Conservation (phyloP, 1,140 invertebrate genomes). For the Drosophila novamexicana region DNA sequence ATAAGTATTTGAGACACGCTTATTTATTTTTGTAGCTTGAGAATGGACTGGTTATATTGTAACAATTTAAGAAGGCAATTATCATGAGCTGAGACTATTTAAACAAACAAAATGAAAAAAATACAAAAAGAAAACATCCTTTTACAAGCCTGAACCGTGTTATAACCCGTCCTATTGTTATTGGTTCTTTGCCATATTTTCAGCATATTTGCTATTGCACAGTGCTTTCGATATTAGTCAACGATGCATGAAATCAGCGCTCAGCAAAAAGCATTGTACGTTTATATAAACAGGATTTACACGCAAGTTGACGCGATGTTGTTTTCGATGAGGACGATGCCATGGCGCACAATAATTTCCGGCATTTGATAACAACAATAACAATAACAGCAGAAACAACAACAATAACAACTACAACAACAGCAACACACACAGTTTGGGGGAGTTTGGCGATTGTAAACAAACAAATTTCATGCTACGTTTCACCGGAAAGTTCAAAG, state of each 20-base stretch:
- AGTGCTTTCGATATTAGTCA: conserved; percentile 37
- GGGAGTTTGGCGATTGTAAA: conserved; percentile 69
- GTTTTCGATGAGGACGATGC: conserved; percentile 51
- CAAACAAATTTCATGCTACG: conserved; percentile 78
- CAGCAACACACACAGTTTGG: conserved; percentile 5
- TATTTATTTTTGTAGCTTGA: no score
- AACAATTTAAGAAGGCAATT: no score
- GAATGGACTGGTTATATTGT: no score
- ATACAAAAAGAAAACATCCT: no score
- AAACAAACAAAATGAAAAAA: no score
- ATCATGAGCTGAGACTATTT: no score
- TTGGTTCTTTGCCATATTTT: conserved; percentile 22
- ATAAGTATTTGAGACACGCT: no score
- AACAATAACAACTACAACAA: conserved; percentile 19
- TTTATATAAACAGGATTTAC: conserved; percentile 74
- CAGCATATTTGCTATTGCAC: conserved; percentile 15
- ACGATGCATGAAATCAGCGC: conserved; percentile 73
- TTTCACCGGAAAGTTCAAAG: conserved; percentile 66
- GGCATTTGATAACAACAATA: conserved; percentile 70
- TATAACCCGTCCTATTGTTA: neutral
- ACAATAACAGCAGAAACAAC: conserved; percentile 15
- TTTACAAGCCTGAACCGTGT: neutral
- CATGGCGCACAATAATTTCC: conserved; percentile 76
- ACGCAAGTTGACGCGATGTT: conserved; percentile 57
- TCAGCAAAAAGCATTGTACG: conserved; percentile 32